phyloP scores from a whole-genome alignment of 92 coral and sea anemone species.

The Diadumene lineata region DNA sequence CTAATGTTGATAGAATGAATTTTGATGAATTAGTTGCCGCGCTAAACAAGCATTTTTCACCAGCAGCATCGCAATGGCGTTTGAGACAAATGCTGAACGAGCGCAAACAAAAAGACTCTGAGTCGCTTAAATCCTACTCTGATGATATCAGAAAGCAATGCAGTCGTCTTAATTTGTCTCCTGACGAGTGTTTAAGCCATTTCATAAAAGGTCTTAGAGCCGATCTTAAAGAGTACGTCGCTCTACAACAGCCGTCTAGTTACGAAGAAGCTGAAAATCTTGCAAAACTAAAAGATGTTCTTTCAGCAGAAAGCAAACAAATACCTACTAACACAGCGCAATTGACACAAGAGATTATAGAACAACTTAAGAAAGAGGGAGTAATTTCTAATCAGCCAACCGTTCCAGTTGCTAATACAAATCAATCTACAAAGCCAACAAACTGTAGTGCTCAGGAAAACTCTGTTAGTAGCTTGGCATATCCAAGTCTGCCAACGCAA shows the following conservation, averaged over 20 bases:
- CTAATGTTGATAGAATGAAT: neutral
- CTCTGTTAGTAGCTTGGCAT: neutral
- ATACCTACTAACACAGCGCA: slow-evolving; percentile 11
- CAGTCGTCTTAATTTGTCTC: neutral
- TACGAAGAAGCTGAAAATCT: slow-evolving; percentile 31
- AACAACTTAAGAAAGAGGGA: slow-evolving; percentile 9
- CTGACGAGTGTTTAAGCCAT: slow-evolving; percentile 6
- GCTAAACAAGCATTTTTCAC: neutral
- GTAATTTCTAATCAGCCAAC: neutral
- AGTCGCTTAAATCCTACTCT: neutral
- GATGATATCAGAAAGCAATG: slow-evolving; percentile 4
- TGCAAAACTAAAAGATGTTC: slow-evolving; percentile 27
- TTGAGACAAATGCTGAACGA: slow-evolving; percentile 15
- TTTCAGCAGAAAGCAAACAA: neutral
- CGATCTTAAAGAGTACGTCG: slow-evolving; percentile 24
- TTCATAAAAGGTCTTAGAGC: slow-evolving; percentile 6
- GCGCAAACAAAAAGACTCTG: neutral
- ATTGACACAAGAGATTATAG: slow-evolving; percentile 6
- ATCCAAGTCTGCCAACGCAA: neutral
- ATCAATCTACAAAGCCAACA: neutral
- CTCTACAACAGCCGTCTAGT: slow-evolving; percentile 6
- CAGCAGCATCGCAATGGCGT: slow-evolving; percentile 13
- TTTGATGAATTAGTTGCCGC: neutral
- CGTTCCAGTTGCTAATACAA: slow-evolving; percentile 14
- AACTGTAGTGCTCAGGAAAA: neutral